Percentiles rank a stretch among this genome's conserved stretches.
These are phyloP conservation scores for Euplexia lucipara DNA, from an alignment of 2,888 invertebrate genomes.

Conservation along the genomic window DNA sequence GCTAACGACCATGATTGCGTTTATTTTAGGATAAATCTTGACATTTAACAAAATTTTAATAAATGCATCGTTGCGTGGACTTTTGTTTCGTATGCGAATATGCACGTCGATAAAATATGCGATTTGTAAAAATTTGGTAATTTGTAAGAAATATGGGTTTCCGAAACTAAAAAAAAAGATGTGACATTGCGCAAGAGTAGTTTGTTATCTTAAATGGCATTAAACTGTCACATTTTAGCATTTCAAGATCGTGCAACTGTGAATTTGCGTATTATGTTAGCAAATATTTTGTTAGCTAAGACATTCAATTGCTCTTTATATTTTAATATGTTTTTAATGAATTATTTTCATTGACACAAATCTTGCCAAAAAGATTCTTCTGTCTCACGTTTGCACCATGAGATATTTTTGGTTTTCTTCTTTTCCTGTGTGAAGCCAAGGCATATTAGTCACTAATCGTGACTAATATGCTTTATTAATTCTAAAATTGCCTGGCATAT, in stretches of 20 bases:
- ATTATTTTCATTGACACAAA: too few relatives aligned
- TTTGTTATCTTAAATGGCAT: conserved; percentile 1
- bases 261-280: not conserved
- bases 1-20: conserved; percentile 67
- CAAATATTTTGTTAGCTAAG: not conserved
- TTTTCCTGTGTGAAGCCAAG: too few relatives aligned
- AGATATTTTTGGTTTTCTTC: too few relatives aligned
- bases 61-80: conserved; percentile 24
- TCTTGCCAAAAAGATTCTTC: too few relatives aligned
- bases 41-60: conserved; percentile 43
- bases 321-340: too few relatives aligned
- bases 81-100: conserved; percentile 24
- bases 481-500: too few relatives aligned
- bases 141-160: conserved; percentile 20
- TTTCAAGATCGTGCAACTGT: not conserved
- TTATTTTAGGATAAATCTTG: conserved; percentile 52
- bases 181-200: conserved; percentile 8
- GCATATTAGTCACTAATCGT: too few relatives aligned
- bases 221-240: not conserved
- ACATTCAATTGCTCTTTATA: too few relatives aligned
- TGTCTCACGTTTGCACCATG: too few relatives aligned
- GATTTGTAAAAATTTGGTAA: conserved; percentile 13
- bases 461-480: too few relatives aligned
- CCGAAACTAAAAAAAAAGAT: conserved; percentile 14
- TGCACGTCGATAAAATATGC: conserved; percentile 8